A percentile compares a stretch with the other conserved stretches of the same genome.
phyloP scores from a whole-genome alignment of 2,797 vertebrate species.

The Apogon hyalosoma region DNA sequence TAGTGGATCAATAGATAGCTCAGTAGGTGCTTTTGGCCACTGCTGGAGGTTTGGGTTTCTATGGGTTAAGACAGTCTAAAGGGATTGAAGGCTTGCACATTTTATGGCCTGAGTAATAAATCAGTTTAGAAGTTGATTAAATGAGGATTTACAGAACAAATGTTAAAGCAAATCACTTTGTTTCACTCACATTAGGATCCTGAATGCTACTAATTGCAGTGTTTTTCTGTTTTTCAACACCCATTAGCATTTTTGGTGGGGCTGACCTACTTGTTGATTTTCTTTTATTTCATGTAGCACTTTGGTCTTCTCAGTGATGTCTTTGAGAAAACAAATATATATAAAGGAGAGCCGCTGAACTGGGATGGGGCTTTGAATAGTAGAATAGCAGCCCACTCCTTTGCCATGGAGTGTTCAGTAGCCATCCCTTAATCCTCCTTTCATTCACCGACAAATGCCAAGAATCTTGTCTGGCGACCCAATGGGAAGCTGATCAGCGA shows the following conservation, averaged over 20 bases:
- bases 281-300: slow-evolving; percentile 76
- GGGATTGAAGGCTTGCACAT: too few species aligned
- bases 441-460: slow-evolving; percentile 95
- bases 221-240: neutral
- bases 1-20: too few species aligned
- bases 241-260: slow-evolving; percentile 32
- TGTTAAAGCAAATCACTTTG: too few species aligned
- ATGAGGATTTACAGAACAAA: too few species aligned
- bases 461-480: slow-evolving; percentile 93
- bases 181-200: too few species aligned
- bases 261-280: slow-evolving; percentile 71
- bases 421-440: slow-evolving; percentile 94
- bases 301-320: slow-evolving; percentile 85
- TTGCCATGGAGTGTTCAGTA: slow-evolving; percentile 92
- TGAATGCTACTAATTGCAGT: slow-evolving; percentile 1
- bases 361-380: slow-evolving; percentile 84
- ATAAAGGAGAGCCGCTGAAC: slow-evolving; percentile 90
- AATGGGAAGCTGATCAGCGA: slow-evolving; percentile 94
- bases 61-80: too few species aligned
- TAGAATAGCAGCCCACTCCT: slow-evolving; percentile 89
- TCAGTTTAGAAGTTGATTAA: too few species aligned
- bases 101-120: too few species aligned
- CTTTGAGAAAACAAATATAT: slow-evolving; percentile 97
- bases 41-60: too few species aligned
- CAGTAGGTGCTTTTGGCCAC: too few species aligned